Evolutionary conservation across 1,140 invertebrate species (phyloP).

Genomic region (Drosophila tristis): DNA sequence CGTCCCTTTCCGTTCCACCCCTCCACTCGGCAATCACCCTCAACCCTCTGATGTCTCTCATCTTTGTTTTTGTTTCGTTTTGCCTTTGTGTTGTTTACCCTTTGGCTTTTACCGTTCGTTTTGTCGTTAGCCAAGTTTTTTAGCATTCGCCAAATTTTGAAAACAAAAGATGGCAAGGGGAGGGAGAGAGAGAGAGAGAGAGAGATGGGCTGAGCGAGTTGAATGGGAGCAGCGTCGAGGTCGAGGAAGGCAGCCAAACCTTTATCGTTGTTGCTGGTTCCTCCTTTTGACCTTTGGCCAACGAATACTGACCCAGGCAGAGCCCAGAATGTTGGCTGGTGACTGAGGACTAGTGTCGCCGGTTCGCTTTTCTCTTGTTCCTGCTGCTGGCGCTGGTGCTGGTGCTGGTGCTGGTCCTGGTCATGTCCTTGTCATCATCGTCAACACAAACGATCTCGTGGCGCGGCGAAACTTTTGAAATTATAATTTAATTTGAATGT

Average conservation of each 20-base stretch:
- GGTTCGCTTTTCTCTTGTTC: constrained; percentile 48
- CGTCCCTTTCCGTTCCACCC: neutral
- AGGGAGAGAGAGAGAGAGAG: neutral
- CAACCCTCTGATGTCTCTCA: constrained; percentile 28
- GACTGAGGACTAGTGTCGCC: neutral
- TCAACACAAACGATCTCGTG: constrained; percentile 33
- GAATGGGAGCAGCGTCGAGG: constrained; percentile 13
- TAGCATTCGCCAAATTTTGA: constrained; percentile 71
- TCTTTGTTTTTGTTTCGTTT: constrained; percentile 49
- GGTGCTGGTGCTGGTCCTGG: constrained; percentile 21
- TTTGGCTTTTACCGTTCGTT: constrained; percentile 76
- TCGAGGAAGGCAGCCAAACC: constrained; percentile 41
- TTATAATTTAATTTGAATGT: constrained; percentile 82
- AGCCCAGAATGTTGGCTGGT: neutral
- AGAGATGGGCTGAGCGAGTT: constrained; percentile 4
- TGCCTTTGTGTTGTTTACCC: constrained; percentile 67
- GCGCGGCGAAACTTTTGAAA: constrained; percentile 71
- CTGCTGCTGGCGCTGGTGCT: neutral
- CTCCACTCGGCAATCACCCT: neutral
- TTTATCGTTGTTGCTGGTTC: constrained; percentile 34
- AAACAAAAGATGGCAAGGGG: constrained; percentile 64
- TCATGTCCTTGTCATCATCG: constrained; percentile 68
- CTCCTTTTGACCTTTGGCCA: constrained; percentile 51
- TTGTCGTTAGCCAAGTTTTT: constrained; percentile 68
- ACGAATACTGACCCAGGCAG: constrained; percentile 42